Evolutionary conservation across 2,113 vertebrate genomes (phyloP), one percentile per base, ranked within the genome.

Genomic region (Menura novaehollandiae): DNA sequence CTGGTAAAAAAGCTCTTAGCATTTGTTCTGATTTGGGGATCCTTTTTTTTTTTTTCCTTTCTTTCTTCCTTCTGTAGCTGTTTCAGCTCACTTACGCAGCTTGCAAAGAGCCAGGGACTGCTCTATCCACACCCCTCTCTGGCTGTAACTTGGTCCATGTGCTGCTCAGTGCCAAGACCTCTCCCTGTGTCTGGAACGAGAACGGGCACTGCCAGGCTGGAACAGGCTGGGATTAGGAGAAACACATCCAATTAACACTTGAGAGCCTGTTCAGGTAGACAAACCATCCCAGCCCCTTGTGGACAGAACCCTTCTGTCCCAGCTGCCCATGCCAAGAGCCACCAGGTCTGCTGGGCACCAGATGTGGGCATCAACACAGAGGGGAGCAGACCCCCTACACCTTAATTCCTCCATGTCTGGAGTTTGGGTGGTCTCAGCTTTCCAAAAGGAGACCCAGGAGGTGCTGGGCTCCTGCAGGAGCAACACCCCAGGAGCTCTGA

Each of bases 181-280:
- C 94, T 91, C 83, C 71, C 88, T 92, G 91, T 53, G 86, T n/a
- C 76, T 92, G 91, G 91, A 90, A 97, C 82, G 37, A 90, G 63
- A 88, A 85, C 2, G 3, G 53, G 46, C 49, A 60, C 49, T 85
- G 72, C 71, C 74, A 91, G 58, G 63, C 51, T 90, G 75, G 23
- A 93, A 82, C 75, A 93, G 67, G 63, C 51, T 91, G 46, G 0
- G 1, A 67, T 33, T 53, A 77, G 83, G 49, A 86, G 72, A 76
- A 86, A 67, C 28, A 39, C 30, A 47, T 74, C 94, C 83, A 66
- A 44, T 81, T 95, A 93, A 92, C 89, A 27, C 86, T 75, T 95
- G 56, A 95, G 68, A 92, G 43, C 39, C 91, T 43, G 30, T 24
- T 80, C 68, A 81, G 76, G 41, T 76, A 55, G 41, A 43, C 26